phyloP scores from a whole-genome alignment of 37 sponge, comb jelly and placozoan species.

The Bolinopsis microptera region DNA sequence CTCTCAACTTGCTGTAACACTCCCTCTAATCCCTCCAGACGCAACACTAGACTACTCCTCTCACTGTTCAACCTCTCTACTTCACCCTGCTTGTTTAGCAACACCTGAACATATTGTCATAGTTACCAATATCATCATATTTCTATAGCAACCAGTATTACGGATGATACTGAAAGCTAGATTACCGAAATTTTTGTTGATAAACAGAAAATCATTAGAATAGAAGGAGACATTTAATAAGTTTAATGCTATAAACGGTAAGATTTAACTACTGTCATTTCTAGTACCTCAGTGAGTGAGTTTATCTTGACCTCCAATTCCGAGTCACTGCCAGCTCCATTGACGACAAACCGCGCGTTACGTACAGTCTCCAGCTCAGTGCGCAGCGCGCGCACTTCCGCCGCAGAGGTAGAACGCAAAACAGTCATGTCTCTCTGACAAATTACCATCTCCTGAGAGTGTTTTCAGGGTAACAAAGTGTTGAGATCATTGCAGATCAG shows the following conservation, averaged over 20 bases:
- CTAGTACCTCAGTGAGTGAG: slow-evolving; percentile 38
- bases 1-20: slow-evolving; percentile 11
- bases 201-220: too few relatives aligned
- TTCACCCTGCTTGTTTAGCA: slow-evolving; percentile 83
- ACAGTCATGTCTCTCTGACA: background rate
- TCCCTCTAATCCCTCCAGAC: slow-evolving; percentile 70
- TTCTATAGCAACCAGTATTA: too few relatives aligned
- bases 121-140: too few relatives aligned
- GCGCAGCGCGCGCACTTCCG: background rate
- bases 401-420: background rate
- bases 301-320: slow-evolving; percentile 36
- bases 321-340: background rate
- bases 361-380: background rate
- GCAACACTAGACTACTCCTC: slow-evolving; percentile 72
- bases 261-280: too few relatives aligned
- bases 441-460: background rate
- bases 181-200: too few relatives aligned
- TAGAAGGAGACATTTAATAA: too few relatives aligned
- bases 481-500: background rate
- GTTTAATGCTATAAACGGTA: too few relatives aligned
- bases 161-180: too few relatives aligned
- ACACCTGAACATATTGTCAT: slow-evolving; percentile 80
- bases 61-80: slow-evolving; percentile 82
- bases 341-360: background rate
- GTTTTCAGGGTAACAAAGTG: background rate